Evolutionary conservation across 2,113 vertebrate species (phyloP).

Genomic region (Diphyllodes magnificus): DNA sequence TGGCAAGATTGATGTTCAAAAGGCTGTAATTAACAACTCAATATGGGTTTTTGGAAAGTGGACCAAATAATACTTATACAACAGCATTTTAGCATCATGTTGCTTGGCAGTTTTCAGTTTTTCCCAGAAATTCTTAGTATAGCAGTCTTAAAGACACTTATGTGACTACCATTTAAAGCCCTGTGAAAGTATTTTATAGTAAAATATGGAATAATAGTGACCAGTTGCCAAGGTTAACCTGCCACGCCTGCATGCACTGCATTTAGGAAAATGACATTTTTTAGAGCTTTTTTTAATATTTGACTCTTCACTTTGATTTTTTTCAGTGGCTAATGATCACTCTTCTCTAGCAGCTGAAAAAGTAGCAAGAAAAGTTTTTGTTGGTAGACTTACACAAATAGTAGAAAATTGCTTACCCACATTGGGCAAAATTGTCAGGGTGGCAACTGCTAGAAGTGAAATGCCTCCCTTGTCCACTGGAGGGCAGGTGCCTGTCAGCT

Average conservation of each 20-base stretch:
- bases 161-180: not conserved
- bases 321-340: not conserved
- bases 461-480: constrained; percentile 49
- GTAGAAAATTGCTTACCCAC: not conserved
- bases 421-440: not conserved
- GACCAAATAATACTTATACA: not conserved
- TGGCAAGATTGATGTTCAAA: not conserved
- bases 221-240: not conserved
- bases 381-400: not conserved
- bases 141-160: not conserved
- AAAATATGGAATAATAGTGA: not conserved
- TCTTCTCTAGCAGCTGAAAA: not conserved
- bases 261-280: not conserved
- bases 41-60: not conserved
- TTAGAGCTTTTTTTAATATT: not conserved
- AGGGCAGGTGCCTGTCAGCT: constrained; percentile 39
- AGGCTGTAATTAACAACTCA: not conserved
- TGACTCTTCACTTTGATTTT: not conserved
- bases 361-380: not conserved
- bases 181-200: not conserved
- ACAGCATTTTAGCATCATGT: not conserved
- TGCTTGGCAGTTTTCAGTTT: not conserved
- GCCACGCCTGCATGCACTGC: not conserved
- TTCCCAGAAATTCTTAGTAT: not conserved
- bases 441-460: not conserved